Percentiles rank a stretch among this genome's conserved stretches.
Evolutionary conservation across 1,140 invertebrate species (phyloP).

Genomic region (Leptinotarsa lineolata): DNA sequence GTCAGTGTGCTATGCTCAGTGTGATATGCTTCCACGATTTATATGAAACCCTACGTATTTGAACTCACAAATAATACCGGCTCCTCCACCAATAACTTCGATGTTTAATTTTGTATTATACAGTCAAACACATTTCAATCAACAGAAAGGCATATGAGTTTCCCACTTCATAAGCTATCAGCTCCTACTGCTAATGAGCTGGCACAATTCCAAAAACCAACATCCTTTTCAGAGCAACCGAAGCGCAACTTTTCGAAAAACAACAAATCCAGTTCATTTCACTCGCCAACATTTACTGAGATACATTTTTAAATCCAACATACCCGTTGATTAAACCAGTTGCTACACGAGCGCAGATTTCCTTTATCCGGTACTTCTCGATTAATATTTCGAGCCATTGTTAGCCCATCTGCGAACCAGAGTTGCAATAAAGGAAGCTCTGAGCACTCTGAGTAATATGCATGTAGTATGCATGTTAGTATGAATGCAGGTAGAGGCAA

Average conservation of each 20-base stretch:
- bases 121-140: no score
- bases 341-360: background rate
- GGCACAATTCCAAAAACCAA: background rate
- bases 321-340: constrained; percentile 2
- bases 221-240: background rate
- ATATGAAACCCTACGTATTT: no score
- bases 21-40: no score
- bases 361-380: background rate
- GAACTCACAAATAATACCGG: no score
- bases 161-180: no score
- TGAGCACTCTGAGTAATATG: background rate
- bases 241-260: background rate
- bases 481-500: constrained; percentile 1
- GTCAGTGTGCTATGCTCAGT: no score
- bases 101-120: no score
- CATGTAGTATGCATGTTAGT: constrained; percentile 8
- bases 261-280: background rate
- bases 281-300: background rate
- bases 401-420: background rate
- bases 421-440: constrained; percentile 2
- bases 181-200: background rate
- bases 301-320: background rate
- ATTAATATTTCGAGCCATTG: constrained; percentile 1
- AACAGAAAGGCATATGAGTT: no score
- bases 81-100: no score